Percentiles rank a stretch among this genome's conserved stretches.
These are phyloP conservation scores for Halichoerus grypus DNA, from an alignment of 2,113 vertebrate species.

Conservation along the genomic window DNA sequence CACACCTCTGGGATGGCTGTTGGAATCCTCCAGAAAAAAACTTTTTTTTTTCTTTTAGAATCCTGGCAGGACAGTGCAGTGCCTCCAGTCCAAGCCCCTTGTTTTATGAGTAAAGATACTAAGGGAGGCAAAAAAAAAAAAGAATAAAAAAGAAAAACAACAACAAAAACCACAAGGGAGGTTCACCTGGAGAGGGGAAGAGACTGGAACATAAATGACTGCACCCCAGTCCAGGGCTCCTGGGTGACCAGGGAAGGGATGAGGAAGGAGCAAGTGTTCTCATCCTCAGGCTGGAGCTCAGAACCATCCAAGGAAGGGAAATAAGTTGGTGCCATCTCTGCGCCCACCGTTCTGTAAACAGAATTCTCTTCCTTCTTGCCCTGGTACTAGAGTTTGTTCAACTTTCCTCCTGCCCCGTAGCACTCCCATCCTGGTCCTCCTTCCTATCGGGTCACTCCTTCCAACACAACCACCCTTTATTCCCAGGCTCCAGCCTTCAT, in stretches of 20 bases:
- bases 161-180: not conserved
- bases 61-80: not conserved
- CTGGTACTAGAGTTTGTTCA: not conserved
- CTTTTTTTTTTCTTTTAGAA: not conserved
- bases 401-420: not conserved
- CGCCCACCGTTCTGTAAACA: constrained; percentile 32
- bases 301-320: not conserved
- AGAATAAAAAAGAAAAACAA: too few relatives aligned
- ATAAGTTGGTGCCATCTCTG: not conserved
- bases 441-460: not conserved
- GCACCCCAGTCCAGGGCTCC: not conserved
- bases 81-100: not conserved
- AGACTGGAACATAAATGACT: not conserved
- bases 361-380: not conserved
- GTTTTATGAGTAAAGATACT: not conserved
- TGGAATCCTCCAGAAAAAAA: not conserved
- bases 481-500: not conserved
- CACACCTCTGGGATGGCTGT: not conserved
- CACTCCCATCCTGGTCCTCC: constrained; percentile 2
- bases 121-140: not conserved
- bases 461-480: not conserved
- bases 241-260: not conserved
- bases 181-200: constrained; percentile 10
- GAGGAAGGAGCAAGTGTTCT: not conserved
- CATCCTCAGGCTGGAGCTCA: not conserved